Evolutionary conservation across 2,797 vertebrate species (phyloP).

Genomic region (Anguilla pacifica): DNA sequence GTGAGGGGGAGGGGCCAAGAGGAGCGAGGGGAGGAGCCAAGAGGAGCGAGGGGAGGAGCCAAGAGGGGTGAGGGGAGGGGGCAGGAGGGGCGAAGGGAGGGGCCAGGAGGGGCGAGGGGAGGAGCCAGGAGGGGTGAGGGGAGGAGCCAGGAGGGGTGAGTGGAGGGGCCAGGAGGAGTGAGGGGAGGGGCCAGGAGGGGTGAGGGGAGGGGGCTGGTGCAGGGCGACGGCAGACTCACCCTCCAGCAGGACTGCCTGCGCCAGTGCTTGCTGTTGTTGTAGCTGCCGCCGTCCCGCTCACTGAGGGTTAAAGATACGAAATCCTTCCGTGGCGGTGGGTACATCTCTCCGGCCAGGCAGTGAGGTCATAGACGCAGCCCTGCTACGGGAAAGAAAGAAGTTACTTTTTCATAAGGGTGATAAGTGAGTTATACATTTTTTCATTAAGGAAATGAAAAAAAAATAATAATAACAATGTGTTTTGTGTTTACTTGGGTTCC

Average conservation of each 20-base stretch:
- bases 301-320: constrained; percentile 88
- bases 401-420: constrained; percentile 12
- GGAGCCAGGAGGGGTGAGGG: no score
- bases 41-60: no score
- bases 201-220: background rate
- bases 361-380: constrained; percentile 37
- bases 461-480: no score
- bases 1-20: no score
- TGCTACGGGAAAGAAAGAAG: constrained; percentile 8
- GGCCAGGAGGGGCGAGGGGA: no score
- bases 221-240: constrained; percentile 68
- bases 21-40: no score
- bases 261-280: constrained; percentile 84
- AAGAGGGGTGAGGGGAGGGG: no score
- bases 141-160: no score
- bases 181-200: background rate
- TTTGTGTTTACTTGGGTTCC: no score
- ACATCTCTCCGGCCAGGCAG: constrained; percentile 70
- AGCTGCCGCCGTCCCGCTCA: constrained; percentile 66
- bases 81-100: no score
- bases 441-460: no score
- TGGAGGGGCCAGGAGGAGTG: background rate
- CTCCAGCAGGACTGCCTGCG: constrained; percentile 88
- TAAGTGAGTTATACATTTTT: no score
- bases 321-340: constrained; percentile 81